Conservation (phyloP, 2,113 vertebrate genomes). For the Cyprinodon tularosa region DNA sequence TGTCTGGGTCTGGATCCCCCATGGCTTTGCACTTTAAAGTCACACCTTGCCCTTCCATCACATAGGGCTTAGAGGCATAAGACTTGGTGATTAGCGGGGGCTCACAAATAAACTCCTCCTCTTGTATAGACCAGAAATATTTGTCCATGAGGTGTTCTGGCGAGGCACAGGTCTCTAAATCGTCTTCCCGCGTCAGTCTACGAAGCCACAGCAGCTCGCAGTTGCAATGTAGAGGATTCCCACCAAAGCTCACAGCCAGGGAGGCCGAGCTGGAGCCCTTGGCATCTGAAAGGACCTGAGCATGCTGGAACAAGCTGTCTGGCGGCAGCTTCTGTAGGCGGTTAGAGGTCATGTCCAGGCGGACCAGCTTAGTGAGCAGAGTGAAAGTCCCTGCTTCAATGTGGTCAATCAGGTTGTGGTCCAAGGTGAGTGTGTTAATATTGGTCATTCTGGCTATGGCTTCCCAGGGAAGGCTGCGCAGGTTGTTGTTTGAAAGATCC, state of each 20-base stretch:
- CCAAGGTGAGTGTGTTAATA: conserved; percentile 90
- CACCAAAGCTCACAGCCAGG: conserved; percentile 88
- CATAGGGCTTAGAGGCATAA: conserved; percentile 80
- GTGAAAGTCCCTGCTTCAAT: conserved; percentile 89
- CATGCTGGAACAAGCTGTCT: conserved; percentile 85
- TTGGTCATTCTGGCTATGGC: conserved; percentile 91
- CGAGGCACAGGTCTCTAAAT: conserved; percentile 92
- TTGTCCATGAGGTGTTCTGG: conserved; percentile 90
- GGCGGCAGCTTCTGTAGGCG: conserved; percentile 92
- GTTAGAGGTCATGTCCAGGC: conserved; percentile 94
- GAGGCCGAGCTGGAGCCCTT: conserved; percentile 81
- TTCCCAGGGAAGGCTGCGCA: conserved; percentile 90
- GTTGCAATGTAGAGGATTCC: conserved; percentile 93
- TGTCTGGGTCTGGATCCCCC: conserved; percentile 88
- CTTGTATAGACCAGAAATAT: conserved; percentile 93
- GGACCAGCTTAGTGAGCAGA: conserved; percentile 87
- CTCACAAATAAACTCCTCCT: conserved; percentile 91
- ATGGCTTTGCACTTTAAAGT: conserved; percentile 88
- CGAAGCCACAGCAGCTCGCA: conserved; percentile 93
- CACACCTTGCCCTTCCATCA: conserved; percentile 90
- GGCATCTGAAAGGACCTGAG: conserved; percentile 80
- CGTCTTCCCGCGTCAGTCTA: conserved; percentile 85
- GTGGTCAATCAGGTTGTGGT: conserved; percentile 94
- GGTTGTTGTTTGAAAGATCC: conserved; percentile 94
- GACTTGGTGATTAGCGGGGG: conserved; percentile 89